Evolutionary conservation across 92 coral and sea anemone species (phyloP), one percentile per base, ranked within the genome.

Genomic region (Parazoanthus atlanticus): DNA sequence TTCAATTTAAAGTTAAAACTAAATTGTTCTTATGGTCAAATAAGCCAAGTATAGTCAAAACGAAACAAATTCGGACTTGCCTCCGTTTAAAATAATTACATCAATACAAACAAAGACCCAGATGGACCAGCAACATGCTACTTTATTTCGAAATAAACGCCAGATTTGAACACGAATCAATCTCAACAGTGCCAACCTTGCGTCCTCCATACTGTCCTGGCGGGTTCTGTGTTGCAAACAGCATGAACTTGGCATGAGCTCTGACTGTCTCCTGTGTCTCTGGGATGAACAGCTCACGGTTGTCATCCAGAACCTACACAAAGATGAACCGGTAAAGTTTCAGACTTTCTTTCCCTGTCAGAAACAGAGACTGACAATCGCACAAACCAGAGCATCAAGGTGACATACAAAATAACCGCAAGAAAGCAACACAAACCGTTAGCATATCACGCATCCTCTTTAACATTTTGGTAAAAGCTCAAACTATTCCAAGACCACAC

Each of bases 141-240:
- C 58, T 52, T 15, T 21, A 0, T 23, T 31, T 32, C 19, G 31
- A 58, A 85, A 66, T 4, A 40, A 19, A 34, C 13, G n/a, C 40
- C n/a, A 79, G 32, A 29, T 1, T 13, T 17, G 43, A 8, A 52
- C 77, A 6, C 8, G 41, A 5, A 26, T 17, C 1, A 46, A 21
- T 38, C 31, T 38, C 52, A 41, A 71, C 26, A 46, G 54, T 9
- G 15, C 72, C 21, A 33, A 97, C 99, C 99, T 97, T 97, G 88
- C 99, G 88, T 34, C 99, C 99, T 6, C 99, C 99, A 89, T 97
- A 97, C 80, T 95, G 98, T 65, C 99, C 99, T 32, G 99, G 99
- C 26, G 99, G 99, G 52, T 97, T 97, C 80, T 97, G 99, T 21
- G 99, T 97, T 25, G 99, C 98, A 93, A 94, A 97, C 74, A 97